Percentiles rank a stretch among this genome's conserved stretches.
Conservation (phyloP, 1,140 invertebrate species). For the Tetramorium alpestre region DNA sequence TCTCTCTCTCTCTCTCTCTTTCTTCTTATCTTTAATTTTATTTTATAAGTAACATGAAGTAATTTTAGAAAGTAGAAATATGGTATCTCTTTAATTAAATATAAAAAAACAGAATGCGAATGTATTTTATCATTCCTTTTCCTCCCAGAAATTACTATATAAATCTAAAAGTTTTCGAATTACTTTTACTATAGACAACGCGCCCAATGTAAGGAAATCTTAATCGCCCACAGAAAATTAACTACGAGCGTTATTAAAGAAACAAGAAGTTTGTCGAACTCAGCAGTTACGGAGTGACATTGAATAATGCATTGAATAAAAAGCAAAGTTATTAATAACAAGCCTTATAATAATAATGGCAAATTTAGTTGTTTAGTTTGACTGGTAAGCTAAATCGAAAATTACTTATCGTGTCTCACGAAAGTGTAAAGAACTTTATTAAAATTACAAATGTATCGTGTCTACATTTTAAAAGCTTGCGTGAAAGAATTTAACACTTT, state of each 20-base stretch:
- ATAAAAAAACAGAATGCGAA: background rate
- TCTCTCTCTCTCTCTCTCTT: background rate
- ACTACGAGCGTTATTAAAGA: background rate
- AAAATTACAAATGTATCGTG: background rate
- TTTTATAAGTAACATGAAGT: background rate
- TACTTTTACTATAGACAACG: slow-evolving; percentile 1
- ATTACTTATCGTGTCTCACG: background rate
- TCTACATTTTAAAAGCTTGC: background rate
- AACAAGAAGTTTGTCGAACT: background rate
- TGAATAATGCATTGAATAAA: background rate
- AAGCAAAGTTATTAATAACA: background rate
- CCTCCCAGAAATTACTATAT: background rate
- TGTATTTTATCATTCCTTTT: slow-evolving; percentile 12
- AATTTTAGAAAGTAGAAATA: background rate
- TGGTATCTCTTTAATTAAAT: background rate
- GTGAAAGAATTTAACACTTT: background rate
- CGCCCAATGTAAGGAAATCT: background rate
- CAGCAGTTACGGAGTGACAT: background rate
- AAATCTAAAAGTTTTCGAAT: background rate
- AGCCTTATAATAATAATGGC: background rate
- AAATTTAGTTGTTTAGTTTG: background rate
- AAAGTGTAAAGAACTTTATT: background rate
- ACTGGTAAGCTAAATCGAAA: background rate
- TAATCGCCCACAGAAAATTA: background rate
- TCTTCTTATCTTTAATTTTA: background rate